phyloP scores from a whole-genome alignment of 2,797 vertebrate genomes.

The Chelidonichthys spinosus region DNA sequence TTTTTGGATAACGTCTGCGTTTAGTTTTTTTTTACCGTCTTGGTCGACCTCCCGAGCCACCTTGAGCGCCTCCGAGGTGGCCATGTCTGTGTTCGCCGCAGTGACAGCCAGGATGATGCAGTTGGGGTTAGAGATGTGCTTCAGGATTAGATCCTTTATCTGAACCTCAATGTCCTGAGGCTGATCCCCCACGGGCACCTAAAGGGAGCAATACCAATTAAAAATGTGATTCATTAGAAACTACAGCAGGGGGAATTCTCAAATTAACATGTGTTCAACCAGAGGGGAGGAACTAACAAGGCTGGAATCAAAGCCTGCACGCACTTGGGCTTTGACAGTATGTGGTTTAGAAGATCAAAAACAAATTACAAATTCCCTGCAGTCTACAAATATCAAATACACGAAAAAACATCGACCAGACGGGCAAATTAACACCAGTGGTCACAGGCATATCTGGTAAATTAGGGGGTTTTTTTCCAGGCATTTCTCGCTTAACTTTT shows the following conservation, averaged over 20 bases:
- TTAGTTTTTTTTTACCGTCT: constrained; percentile 83
- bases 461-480: neutral
- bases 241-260: constrained; percentile 12
- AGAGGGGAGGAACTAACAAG: constrained; percentile 51
- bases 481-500: constrained; percentile 14
- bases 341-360: constrained; percentile 11
- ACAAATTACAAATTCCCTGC: neutral
- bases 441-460: constrained; percentile 3
- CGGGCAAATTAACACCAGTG: constrained; percentile 13
- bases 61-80: constrained; percentile 97
- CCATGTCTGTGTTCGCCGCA: constrained; percentile 99
- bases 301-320: constrained; percentile 47
- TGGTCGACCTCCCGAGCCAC: constrained; percentile 97
- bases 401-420: constrained; percentile 12
- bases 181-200: constrained; percentile 98
- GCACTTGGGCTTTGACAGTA: constrained; percentile 20
- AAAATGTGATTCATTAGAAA: constrained; percentile 30
- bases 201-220: constrained; percentile 45
- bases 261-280: constrained; percentile 40
- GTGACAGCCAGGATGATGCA: constrained; percentile 98
- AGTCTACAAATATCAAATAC: constrained; percentile 15
- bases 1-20: neutral
- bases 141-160: constrained; percentile 95
- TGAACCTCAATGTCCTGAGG: constrained; percentile 98
- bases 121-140: constrained; percentile 98